A percentile compares a stretch with the other conserved stretches of the same genome.
phyloP scores from a whole-genome alignment of 2,113 vertebrate species.

The Odobenus rosmarus region DNA sequence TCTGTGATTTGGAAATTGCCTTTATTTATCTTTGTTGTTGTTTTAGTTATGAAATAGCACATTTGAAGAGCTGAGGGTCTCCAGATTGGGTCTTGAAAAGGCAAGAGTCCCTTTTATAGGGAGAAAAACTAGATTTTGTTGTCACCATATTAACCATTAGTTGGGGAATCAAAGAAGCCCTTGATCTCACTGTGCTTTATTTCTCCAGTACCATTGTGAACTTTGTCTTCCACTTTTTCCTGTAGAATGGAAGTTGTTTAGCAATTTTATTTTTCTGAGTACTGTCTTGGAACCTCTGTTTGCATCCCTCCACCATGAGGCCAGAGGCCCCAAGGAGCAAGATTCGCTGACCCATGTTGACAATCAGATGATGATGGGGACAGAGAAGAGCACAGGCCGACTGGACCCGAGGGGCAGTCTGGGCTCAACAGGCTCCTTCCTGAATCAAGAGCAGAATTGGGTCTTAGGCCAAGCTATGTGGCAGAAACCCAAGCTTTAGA shows the following conservation, averaged over 20 bases:
- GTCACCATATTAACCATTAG: conserved; percentile 65
- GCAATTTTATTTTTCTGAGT: conserved; percentile 81
- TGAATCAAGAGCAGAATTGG: background rate
- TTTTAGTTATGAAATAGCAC: conserved; percentile 49
- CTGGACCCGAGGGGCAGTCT: background rate
- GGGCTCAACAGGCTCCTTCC: conserved; percentile 57
- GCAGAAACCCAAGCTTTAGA: background rate
- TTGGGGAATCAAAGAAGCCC: background rate
- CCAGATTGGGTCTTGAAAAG: conserved; percentile 61
- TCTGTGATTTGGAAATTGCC: conserved; percentile 56
- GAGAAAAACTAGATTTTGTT: conserved; percentile 26
- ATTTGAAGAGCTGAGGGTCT: background rate
- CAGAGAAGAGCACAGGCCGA: conserved; percentile 73
- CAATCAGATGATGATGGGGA: conserved; percentile 85
- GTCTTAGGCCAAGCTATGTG: background rate
- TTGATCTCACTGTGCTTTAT: conserved; percentile 50
- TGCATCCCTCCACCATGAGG: conserved; percentile 71
- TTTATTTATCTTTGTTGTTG: conserved; percentile 46
- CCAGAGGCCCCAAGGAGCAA: conserved; percentile 80
- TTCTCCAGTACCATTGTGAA: conserved; percentile 64
- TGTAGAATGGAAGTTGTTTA: conserved; percentile 71
- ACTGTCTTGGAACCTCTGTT: conserved; percentile 76
- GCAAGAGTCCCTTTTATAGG: conserved; percentile 27
- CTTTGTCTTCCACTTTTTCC: conserved; percentile 77
- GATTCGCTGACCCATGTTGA: conserved; percentile 84